Conservation (phyloP, 35 echinoderm and acorn worm species). For the Hemicentrotus pulcherrimus region DNA sequence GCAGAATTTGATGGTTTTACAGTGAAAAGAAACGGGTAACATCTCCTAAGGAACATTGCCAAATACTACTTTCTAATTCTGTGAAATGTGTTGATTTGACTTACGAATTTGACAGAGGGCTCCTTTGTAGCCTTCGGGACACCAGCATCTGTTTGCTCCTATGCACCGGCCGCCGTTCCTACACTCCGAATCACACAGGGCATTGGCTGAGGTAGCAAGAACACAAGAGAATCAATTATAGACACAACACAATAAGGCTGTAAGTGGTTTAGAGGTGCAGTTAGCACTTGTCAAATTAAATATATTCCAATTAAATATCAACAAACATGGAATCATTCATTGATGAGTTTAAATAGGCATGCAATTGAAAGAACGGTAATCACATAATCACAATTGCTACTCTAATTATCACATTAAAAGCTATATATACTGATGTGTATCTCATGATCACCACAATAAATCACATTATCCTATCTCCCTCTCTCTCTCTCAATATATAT, state of each 20-base stretch:
- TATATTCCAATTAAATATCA: background rate
- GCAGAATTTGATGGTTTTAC: no score
- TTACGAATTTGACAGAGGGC: constrained; percentile 81
- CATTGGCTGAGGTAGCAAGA: background rate
- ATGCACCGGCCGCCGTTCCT: constrained; percentile 86
- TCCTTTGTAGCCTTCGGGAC: constrained; percentile 72
- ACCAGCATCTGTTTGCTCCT: constrained; percentile 71
- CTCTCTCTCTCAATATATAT: background rate
- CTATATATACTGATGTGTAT: background rate
- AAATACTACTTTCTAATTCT: no score
- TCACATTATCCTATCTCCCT: background rate
- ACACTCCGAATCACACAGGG: constrained; percentile 69
- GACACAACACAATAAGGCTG: background rate
- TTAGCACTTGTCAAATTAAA: background rate
- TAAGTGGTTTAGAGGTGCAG: background rate
- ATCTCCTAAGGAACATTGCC: no score
- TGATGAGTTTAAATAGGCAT: background rate
- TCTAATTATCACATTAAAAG: background rate
- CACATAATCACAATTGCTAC: background rate
- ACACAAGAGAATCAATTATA: background rate
- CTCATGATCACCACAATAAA: background rate
- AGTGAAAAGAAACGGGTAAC: no score
- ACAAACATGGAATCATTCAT: no score
- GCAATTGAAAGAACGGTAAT: background rate
- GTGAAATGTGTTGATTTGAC: background rate